These are phyloP conservation scores for Okamejei kenojei DNA, from an alignment of 2,797 vertebrate genomes.

Conservation along the genomic window DNA sequence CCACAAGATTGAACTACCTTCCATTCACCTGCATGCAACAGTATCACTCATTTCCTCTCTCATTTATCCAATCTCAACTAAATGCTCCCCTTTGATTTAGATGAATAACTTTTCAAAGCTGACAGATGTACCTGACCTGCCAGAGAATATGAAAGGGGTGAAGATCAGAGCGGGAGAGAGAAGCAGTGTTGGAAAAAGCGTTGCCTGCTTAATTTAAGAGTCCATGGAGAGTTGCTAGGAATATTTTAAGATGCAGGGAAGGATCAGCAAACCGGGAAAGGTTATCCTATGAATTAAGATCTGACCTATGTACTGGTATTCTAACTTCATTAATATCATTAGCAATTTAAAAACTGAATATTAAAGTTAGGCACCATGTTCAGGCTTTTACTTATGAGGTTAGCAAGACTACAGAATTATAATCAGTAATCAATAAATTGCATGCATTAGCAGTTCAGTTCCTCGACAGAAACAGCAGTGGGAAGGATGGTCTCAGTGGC, in stretches of 20 bases:
- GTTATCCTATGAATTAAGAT: neutral
- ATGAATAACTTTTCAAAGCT: neutral
- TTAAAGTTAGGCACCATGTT: neutral
- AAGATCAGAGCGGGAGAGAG: neutral
- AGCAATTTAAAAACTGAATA: neutral
- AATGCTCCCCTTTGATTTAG: neutral
- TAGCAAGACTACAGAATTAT: neutral
- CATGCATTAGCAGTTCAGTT: neutral
- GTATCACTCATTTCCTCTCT: neutral
- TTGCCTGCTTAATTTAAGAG: neutral
- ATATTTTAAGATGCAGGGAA: neutral
- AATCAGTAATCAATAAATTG: neutral
- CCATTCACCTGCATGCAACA: neutral
- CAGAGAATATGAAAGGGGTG: neutral
- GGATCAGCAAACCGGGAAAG: neutral
- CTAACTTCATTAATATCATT: neutral
- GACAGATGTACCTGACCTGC: neutral
- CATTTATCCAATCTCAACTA: neutral
- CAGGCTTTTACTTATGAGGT: neutral
- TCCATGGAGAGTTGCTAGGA: neutral
- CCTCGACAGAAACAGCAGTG: neutral
- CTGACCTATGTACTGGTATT: neutral
- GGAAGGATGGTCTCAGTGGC: neutral
- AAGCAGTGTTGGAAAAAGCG: neutral
- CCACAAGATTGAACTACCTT: neutral